Conservation (phyloP, 2,888 invertebrate genomes). For the Phymatocera aterrima region DNA sequence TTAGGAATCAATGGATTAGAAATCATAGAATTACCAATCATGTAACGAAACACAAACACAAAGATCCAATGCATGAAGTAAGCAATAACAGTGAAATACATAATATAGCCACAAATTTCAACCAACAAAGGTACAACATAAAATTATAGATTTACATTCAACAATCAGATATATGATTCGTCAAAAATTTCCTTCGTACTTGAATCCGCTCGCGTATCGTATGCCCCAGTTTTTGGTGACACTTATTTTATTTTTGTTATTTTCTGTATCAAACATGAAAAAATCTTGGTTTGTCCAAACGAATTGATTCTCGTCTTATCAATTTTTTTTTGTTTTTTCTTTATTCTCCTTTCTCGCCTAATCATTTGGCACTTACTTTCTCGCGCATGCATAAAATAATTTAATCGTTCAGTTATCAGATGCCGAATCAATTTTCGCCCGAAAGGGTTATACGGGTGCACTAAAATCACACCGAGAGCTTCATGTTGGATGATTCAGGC, state of each 20-base stretch:
- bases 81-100: constrained; percentile 36
- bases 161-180: constrained; percentile 18
- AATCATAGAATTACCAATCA: constrained; percentile 27
- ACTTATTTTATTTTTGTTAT: not conserved
- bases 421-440: not conserved
- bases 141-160: constrained; percentile 28
- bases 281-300: not conserved
- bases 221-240: not conserved
- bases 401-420: not conserved
- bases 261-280: not conserved
- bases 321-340: not conserved
- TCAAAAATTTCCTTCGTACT: not conserved
- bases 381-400: not conserved
- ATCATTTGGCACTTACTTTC: constrained; percentile 4
- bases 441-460: not conserved
- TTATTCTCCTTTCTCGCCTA: not conserved
- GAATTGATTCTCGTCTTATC: not conserved
- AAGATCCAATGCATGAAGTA: constrained; percentile 23
- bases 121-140: constrained; percentile 43
- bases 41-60: not conserved
- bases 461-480: not conserved
- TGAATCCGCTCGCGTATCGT: not conserved
- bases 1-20: not conserved
- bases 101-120: constrained; percentile 37
- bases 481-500: not conserved